Conservation (phyloP, 2,888 invertebrate genomes). For the Polydrusus tereticollis region DNA sequence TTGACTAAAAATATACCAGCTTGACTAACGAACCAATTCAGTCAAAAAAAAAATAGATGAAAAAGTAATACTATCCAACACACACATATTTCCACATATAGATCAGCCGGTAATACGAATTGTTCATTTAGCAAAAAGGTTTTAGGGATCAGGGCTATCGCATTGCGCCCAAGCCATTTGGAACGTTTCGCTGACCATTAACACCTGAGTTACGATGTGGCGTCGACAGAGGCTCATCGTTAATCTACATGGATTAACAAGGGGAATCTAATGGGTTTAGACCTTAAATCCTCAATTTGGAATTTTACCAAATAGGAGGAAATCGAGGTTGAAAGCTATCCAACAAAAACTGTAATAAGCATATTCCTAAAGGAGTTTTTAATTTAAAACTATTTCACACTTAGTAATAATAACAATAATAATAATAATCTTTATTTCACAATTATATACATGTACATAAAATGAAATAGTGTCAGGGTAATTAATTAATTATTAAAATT, state of each 20-base stretch:
- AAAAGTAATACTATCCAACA: not conserved
- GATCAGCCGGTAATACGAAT: slow-evolving; percentile 53
- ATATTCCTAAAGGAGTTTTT: too few species aligned
- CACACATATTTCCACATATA: not conserved
- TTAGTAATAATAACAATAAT: too few species aligned
- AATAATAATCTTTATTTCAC: too few species aligned
- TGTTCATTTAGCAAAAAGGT: slow-evolving; percentile 62
- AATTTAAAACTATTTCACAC: too few species aligned
- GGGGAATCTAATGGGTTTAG: slow-evolving; percentile 44
- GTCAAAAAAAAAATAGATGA: not conserved
- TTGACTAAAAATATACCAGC: too few species aligned
- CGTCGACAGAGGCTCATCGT: slow-evolving; percentile 66
- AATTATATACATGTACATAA: too few species aligned
- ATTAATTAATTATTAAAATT: too few species aligned
- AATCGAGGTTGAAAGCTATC: not conserved
- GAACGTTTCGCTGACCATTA: slow-evolving; percentile 67
- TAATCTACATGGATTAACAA: slow-evolving; percentile 63
- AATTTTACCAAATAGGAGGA: not conserved
- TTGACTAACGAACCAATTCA: not conserved
- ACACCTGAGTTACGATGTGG: slow-evolving; percentile 67
- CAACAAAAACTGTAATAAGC: too few species aligned
- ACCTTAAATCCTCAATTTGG: slow-evolving; percentile 5
- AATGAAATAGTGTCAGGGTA: too few species aligned
- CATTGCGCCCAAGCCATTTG: slow-evolving; percentile 61
- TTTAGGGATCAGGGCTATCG: slow-evolving; percentile 65